A percentile compares a stretch with the other conserved stretches of the same genome.
phyloP scores from a whole-genome alignment of 2,888 invertebrate genomes.

The Eumerus sabulonum region DNA sequence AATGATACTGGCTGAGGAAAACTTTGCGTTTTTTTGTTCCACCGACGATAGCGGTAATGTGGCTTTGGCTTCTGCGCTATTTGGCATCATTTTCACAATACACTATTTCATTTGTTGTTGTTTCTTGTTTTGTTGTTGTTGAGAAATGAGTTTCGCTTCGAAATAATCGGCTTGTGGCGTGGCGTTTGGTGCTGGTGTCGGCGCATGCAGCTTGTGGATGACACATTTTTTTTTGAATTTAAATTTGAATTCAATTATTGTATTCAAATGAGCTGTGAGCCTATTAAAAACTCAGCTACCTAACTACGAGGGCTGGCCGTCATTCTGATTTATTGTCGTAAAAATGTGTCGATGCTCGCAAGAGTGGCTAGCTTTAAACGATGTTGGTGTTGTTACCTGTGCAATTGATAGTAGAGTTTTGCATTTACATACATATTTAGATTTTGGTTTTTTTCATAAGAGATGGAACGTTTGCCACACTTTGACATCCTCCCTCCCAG shows the following conservation, averaged over 20 bases:
- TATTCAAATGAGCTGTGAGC: background rate
- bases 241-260: constrained; percentile 21
- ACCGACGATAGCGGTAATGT: background rate
- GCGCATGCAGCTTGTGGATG: constrained; percentile 10
- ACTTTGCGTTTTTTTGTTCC: background rate
- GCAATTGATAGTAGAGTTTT: no score
- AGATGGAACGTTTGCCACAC: no score
- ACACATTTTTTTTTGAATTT: background rate
- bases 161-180: background rate
- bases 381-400: background rate
- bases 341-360: no score
- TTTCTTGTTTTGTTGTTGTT: constrained; percentile 2
- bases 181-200: no score
- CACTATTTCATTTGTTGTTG: background rate
- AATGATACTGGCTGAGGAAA: constrained; percentile 19
- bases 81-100: constrained; percentile 42
- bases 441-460: no score
- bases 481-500: no score
- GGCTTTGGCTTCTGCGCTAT: constrained; percentile 27
- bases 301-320: no score
- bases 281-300: background rate
- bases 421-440: no score
- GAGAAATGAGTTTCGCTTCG: constrained; percentile 31
- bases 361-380: background rate
- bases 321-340: no score